Base-by-base conservation (phyloP, 1,140 invertebrate species). In the Leptinotarsa defecta region DNA sequence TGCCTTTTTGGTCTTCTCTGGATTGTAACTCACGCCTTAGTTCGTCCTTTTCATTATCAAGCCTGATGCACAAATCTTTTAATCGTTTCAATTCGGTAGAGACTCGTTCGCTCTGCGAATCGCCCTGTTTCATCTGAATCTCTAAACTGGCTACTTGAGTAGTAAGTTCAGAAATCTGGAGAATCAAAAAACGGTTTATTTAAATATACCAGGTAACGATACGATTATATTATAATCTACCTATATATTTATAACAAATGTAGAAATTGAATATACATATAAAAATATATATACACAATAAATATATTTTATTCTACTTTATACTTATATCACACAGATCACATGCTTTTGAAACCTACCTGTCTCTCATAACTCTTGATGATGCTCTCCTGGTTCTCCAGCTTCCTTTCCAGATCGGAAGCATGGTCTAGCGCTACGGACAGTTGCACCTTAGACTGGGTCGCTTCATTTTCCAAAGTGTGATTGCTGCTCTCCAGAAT, bases 401-500 rank as follows among this genome's bases (percentile, higher is more conserved):
- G 70, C 77, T 88, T 86, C 43, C 85, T 81, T 76, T 91, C 88
- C 15, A 90, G 77, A 82, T 90, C 89, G 11, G 83, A 49, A 17
- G 89, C 81, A 65, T 87, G 86, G 80, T 90, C 87, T 19, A 87
- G 85, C 1, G 89, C 86, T 4, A 86, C 85, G 61, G 87, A 86
- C 3, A 91, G 81, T 22, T 88, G 87, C 22, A 86, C 84, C 77
- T 86, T 89, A 49, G 89, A 89, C 71, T 91, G 91, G 22, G 89
- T 89, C 13, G 91, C 90, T 84, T 92, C 91, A 73, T 87, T 90
- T 82, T 93, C 92, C 61, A 93, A 87, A 61, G 90, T 91, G 79
- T 92, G 91, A 84, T 94, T 93, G 76, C 89, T 93, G 75, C 87
- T 92, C 84, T 93, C 92, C 76, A 93, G 86, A 77, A 90, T 88